phyloP scores from a whole-genome alignment of 2,797 vertebrate genomes.

The Synaphobranchus kaupii region DNA sequence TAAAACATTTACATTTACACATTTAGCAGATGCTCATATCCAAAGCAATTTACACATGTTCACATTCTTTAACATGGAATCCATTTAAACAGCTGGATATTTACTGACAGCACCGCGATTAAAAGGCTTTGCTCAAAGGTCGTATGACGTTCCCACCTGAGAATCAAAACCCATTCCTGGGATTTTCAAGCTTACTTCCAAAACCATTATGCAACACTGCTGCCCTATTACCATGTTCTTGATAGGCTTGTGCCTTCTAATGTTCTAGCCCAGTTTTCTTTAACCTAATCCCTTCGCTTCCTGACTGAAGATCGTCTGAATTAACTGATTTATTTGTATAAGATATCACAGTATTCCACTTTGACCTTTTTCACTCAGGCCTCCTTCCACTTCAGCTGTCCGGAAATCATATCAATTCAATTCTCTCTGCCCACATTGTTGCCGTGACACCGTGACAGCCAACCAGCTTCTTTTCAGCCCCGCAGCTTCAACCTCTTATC shows the following conservation, averaged over 20 bases:
- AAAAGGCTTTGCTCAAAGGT: background rate
- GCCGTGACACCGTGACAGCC: constrained; percentile 20
- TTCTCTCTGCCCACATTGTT: background rate
- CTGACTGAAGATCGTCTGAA: background rate
- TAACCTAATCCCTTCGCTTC: background rate
- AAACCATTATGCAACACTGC: background rate
- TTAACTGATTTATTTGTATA: background rate
- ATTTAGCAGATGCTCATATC: background rate
- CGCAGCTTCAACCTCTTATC: constrained; percentile 29
- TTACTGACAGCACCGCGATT: background rate
- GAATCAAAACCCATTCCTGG: background rate
- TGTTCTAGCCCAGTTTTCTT: background rate
- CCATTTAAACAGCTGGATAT: background rate
- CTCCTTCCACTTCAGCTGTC: background rate
- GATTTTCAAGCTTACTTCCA: background rate
- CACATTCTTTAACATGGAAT: background rate
- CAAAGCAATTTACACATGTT: background rate
- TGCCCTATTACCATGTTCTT: background rate
- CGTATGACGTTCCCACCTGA: no score
- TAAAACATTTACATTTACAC: background rate
- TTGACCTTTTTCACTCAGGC: background rate
- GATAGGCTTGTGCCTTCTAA: background rate
- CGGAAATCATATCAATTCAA: background rate
- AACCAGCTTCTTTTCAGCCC: background rate
- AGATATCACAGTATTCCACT: background rate